These are phyloP conservation scores for Aphyosemion australe DNA, from an alignment of 2,113 vertebrate species.

Conservation along the genomic window DNA sequence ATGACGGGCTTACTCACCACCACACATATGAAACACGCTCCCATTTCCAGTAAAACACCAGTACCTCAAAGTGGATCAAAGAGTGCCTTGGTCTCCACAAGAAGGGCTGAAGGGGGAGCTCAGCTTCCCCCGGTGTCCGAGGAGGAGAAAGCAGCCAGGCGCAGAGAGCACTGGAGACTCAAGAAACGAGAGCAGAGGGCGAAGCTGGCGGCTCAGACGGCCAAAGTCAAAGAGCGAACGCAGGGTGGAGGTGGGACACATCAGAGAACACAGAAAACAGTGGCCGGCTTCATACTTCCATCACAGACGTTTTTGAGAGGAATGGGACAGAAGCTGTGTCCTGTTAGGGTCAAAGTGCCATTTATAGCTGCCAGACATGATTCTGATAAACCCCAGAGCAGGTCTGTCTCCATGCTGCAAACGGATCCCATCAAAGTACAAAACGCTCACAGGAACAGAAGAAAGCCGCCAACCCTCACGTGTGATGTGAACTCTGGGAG, in stretches of 20 bases:
- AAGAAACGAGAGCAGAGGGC: constrained; percentile 82
- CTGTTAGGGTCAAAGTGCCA: constrained; percentile 17
- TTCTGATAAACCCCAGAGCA: constrained; percentile 18
- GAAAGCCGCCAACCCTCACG: background rate
- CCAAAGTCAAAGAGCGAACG: constrained; percentile 54
- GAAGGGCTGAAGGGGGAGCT: constrained; percentile 24
- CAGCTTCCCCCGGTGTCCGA: constrained; percentile 46
- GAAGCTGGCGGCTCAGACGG: constrained; percentile 63
- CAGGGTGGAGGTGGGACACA: constrained; percentile 15
- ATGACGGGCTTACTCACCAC: constrained; percentile 29
- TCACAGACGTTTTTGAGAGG: constrained; percentile 26
- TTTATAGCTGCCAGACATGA: constrained; percentile 38
- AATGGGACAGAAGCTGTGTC: constrained; percentile 29
- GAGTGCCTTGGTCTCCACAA: constrained; percentile 49
- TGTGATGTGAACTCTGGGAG: constrained; percentile 2
- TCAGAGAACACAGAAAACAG: constrained; percentile 42
- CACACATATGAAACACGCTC: constrained; percentile 1
- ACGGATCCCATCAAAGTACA: constrained; percentile 24
- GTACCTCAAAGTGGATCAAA: constrained; percentile 46
- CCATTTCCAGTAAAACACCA: constrained; percentile 4
- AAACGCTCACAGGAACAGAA: constrained; percentile 5
- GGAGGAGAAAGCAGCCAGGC: constrained; percentile 75
- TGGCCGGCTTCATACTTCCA: constrained; percentile 20
- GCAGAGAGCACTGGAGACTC: constrained; percentile 79
- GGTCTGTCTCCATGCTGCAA: constrained; percentile 15